Conservation (phyloP, 2,113 vertebrate species). For the Aviceda subcristata region DNA sequence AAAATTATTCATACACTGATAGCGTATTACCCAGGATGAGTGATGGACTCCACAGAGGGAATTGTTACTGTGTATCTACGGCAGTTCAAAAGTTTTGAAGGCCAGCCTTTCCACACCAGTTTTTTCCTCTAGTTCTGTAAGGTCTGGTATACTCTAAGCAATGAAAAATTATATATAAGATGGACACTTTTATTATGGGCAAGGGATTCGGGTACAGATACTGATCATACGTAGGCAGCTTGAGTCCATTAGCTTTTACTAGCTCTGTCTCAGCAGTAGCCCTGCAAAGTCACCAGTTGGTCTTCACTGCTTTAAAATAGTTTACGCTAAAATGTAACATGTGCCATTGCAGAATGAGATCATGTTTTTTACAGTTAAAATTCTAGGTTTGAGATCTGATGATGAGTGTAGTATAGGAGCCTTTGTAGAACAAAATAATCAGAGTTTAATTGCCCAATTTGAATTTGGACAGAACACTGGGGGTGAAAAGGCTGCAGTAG, state of each 20-base stretch:
- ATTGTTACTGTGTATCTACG: background rate
- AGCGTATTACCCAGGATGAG: background rate
- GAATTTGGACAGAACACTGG: background rate
- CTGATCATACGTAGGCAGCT: background rate
- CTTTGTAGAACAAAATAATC: background rate
- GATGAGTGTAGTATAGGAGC: background rate
- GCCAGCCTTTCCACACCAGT: background rate
- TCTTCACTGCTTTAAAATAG: background rate
- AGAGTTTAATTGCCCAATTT: background rate
- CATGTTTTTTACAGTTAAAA: background rate
- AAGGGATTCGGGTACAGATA: background rate
- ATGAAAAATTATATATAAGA: background rate
- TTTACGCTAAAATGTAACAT: background rate
- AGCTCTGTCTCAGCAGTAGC: background rate
- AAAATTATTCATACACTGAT: background rate
- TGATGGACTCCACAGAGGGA: background rate
- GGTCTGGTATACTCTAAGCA: background rate
- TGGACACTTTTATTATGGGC: background rate
- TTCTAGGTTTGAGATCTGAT: background rate
- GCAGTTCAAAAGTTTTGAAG: background rate
- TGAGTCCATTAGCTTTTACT: background rate
- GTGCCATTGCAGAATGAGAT: background rate
- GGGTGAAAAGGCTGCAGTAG: background rate
- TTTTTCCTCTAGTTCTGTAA: accelerated
- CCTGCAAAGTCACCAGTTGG: background rate